phyloP scores from a whole-genome alignment of 92 coral and sea anemone genomes.

The Phenganax subtilis region DNA sequence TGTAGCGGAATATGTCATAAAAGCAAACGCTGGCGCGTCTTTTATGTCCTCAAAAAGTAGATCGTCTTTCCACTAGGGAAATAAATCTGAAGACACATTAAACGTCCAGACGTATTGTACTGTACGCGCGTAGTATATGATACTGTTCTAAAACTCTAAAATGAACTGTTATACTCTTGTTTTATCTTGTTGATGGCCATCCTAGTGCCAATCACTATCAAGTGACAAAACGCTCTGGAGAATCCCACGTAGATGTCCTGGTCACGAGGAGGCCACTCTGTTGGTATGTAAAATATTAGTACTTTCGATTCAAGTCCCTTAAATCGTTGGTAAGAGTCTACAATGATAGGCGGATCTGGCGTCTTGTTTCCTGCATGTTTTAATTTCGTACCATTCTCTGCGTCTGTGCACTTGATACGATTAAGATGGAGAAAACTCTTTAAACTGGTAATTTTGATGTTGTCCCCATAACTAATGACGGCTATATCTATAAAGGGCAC shows the following conservation, averaged over 20 bases:
- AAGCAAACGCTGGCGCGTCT: too few relatives aligned
- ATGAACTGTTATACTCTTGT: too few relatives aligned
- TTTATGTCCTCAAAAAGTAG: too few relatives aligned
- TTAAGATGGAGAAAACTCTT: not conserved
- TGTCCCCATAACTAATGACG: not conserved
- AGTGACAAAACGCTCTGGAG: conserved; percentile 15
- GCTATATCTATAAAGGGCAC: conserved; percentile 16
- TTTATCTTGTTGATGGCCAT: not conserved
- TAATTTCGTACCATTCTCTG: not conserved
- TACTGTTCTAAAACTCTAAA: too few relatives aligned
- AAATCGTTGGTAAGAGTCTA: conserved; percentile 20
- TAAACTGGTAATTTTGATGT: not conserved
- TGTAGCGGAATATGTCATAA: too few relatives aligned
- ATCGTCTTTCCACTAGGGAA: too few relatives aligned
- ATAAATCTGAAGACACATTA: too few relatives aligned
- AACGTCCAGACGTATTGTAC: too few relatives aligned
- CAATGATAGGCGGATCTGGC: not conserved
- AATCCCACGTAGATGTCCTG: conserved; percentile 15
- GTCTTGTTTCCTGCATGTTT: too few relatives aligned
- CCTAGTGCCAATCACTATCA: conserved; percentile 1
- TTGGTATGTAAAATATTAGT: conserved; percentile 4
- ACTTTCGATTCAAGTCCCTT: conserved; percentile 18
- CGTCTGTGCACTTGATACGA: not conserved
- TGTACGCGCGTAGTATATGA: too few relatives aligned
- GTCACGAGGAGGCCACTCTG: not conserved